Conservation (phyloP, 2,797 vertebrate genomes). For the Macrochelys suwanniensis region DNA sequence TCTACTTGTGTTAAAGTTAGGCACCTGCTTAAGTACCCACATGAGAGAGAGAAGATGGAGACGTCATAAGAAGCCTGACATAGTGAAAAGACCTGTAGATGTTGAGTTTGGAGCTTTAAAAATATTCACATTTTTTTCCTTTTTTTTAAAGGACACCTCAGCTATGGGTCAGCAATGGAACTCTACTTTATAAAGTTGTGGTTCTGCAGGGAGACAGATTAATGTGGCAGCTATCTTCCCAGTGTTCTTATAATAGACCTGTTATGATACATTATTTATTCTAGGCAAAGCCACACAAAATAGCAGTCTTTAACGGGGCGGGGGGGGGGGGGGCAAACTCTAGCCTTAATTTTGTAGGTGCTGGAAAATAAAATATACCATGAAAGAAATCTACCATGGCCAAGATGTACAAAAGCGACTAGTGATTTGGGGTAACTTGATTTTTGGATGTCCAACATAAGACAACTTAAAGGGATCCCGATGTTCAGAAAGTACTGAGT, state of each 20-base stretch:
- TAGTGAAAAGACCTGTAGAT: constrained; percentile 9
- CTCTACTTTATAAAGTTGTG: background rate
- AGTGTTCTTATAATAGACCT: background rate
- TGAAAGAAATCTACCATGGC: background rate
- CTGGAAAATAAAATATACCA: background rate
- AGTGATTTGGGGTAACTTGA: background rate
- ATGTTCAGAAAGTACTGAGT: background rate
- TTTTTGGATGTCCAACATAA: background rate
- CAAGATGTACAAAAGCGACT: background rate
- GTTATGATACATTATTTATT: background rate
- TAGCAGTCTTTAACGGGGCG: background rate
- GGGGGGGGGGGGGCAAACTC: background rate
- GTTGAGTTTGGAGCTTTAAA: background rate
- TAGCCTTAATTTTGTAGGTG: background rate
- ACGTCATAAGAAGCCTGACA: constrained; percentile 8
- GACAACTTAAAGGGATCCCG: background rate
- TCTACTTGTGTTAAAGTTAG: constrained; percentile 24
- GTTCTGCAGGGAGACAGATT: background rate
- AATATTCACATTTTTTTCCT: accelerated
- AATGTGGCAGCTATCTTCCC: background rate
- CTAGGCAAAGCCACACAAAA: background rate
- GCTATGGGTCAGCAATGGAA: background rate
- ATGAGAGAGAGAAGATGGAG: constrained; percentile 2
- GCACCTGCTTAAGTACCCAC: constrained; percentile 5
- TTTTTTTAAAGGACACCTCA: background rate